phyloP scores from a whole-genome alignment of 2,797 vertebrate genomes.

The Acanthornis magna region DNA sequence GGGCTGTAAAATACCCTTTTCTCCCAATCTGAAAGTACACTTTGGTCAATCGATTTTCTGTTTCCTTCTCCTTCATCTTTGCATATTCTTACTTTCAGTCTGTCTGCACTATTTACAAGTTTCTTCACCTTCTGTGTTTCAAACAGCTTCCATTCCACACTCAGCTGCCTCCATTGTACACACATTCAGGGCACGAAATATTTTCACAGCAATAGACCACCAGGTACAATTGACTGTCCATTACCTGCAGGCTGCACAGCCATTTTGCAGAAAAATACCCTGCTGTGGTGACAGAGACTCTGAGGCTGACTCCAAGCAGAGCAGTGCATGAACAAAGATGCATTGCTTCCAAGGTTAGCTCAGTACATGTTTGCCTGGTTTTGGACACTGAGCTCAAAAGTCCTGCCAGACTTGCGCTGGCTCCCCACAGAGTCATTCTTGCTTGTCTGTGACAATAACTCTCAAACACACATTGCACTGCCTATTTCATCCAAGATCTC shows the following conservation, averaged over 20 bases:
- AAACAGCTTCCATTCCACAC: background rate
- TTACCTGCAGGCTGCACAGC: background rate
- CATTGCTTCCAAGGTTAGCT: background rate
- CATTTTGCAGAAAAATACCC: background rate
- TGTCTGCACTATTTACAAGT: background rate
- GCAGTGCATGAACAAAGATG: background rate
- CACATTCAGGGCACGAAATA: fast-evolving
- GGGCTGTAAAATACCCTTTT: background rate
- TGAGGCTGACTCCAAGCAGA: background rate
- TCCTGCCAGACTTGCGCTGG: background rate
- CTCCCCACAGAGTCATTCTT: background rate
- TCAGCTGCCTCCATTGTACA: background rate
- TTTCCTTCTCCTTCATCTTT: background rate
- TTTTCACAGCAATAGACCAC: background rate
- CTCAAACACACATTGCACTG: background rate
- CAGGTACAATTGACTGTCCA: background rate
- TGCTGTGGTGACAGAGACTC: background rate
- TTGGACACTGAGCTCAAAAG: background rate
- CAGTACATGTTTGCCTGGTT: background rate
- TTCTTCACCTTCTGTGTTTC: background rate
- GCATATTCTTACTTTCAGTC: background rate
- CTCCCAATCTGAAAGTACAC: background rate
- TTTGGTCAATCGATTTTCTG: background rate
- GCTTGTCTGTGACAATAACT: background rate
- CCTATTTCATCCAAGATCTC: background rate